Conservation (phyloP, 2,113 vertebrate genomes). For the Clarias gariepinus region DNA sequence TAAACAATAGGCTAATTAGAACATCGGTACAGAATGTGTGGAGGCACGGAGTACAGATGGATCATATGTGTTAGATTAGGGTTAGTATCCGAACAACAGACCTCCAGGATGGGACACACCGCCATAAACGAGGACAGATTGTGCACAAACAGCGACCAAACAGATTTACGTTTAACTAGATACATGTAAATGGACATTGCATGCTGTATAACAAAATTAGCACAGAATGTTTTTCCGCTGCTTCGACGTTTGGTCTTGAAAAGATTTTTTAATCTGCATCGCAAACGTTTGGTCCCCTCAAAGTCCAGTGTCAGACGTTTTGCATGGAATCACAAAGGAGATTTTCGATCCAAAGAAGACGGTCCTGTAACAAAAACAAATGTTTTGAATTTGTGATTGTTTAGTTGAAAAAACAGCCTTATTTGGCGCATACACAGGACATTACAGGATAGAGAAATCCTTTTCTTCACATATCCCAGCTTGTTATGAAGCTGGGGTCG, state of each 20-base stretch:
- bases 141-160: not conserved
- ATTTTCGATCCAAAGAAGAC: constrained; percentile 82
- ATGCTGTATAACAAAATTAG: not conserved
- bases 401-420: too few relatives aligned
- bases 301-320: constrained; percentile 47
- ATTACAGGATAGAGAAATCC: too few relatives aligned
- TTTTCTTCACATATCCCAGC: too few relatives aligned
- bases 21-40: not conserved
- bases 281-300: not conserved
- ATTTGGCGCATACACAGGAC: too few relatives aligned
- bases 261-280: not conserved
- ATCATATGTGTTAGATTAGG: not conserved
- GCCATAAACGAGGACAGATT: not conserved
- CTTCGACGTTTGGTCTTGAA: not conserved
- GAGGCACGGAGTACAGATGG: not conserved
- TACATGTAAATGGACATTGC: not conserved
- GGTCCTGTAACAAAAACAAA: constrained; percentile 72
- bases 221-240: not conserved
- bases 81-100: not conserved
- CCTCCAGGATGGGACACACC: not conserved
- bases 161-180: not conserved
- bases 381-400: not conserved
- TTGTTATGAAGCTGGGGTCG: too few relatives aligned
- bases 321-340: constrained; percentile 81
- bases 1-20: not conserved